A percentile compares a stretch with the other conserved stretches of the same genome.
These are phyloP conservation scores for Meloidogyne hapla DNA, from an alignment of 1,140 invertebrate species.

Conservation along the genomic window DNA sequence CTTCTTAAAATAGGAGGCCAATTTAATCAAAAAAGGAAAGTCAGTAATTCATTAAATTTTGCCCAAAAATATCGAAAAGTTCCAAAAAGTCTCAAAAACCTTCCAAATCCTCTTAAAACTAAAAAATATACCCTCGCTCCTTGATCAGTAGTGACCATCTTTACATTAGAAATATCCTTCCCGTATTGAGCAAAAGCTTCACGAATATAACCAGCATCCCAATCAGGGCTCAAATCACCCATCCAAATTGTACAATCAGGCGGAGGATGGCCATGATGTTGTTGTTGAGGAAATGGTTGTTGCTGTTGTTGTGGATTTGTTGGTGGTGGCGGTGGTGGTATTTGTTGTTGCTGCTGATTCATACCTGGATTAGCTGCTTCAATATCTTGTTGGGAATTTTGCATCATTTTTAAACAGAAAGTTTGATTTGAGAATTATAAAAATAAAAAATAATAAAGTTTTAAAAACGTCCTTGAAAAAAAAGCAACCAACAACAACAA, in stretches of 20 bases:
- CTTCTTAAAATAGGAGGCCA: slow-evolving; percentile 14
- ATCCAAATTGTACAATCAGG: slow-evolving; percentile 60
- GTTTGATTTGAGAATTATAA: neutral
- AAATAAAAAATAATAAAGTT: no score
- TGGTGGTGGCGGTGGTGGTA: neutral
- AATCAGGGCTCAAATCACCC: slow-evolving; percentile 53
- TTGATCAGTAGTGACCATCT: slow-evolving; percentile 49
- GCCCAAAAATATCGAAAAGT: no score
- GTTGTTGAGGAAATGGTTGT: slow-evolving; percentile 6
- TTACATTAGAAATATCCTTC: slow-evolving; percentile 44
- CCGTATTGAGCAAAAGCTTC: slow-evolving; percentile 48
- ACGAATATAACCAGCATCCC: slow-evolving; percentile 53
- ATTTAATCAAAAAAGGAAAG: no score
- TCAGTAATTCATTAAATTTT: neutral
- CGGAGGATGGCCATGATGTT: slow-evolving; percentile 5
- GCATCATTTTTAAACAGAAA: neutral
- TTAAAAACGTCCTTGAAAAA: slow-evolving; percentile 31
- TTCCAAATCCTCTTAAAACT: slow-evolving; percentile 20
- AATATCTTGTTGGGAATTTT: neutral
- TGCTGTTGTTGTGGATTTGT: neutral
- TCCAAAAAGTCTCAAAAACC: no score
- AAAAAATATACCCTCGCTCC: slow-evolving; percentile 25
- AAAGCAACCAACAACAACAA: no score
- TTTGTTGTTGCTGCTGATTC: neutral
- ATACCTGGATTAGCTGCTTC: neutral